Conservation (phyloP, 2,888 invertebrate species). For the Mamestra brassicae region DNA sequence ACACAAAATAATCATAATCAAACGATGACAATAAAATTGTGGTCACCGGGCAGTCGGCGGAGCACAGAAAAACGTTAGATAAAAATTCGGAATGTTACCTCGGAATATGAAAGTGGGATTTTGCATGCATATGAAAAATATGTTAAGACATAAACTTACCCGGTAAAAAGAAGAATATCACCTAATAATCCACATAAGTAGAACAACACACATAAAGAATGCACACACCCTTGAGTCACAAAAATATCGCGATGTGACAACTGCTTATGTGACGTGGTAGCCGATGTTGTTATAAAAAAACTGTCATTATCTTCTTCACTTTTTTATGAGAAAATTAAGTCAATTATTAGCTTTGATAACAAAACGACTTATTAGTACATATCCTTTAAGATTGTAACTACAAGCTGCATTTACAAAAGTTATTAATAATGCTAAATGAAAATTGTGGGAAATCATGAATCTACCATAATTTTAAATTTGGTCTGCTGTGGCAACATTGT, state of each 20-base stretch:
- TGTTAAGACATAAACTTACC: conserved; percentile 77
- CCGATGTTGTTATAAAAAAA: conserved; percentile 77
- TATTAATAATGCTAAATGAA: not conserved
- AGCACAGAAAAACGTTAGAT: conserved; percentile 74
- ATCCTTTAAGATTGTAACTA: not conserved
- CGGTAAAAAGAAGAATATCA: conserved; percentile 88
- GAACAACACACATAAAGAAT: conserved; percentile 91
- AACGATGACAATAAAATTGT: conserved; percentile 79
- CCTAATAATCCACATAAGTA: conserved; percentile 91
- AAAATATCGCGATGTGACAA: conserved; percentile 91
- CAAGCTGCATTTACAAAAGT: not conserved
- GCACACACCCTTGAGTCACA: conserved; percentile 91
- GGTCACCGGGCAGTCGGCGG: conserved; percentile 83
- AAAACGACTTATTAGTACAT: not conserved
- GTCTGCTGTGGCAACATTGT: conserved; percentile 22
- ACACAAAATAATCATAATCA: conserved; percentile 73
- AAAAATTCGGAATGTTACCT: conserved; percentile 58
- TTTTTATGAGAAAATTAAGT: conserved; percentile 2
- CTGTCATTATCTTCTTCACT: conserved; percentile 26
- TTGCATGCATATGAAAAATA: conserved; percentile 31
- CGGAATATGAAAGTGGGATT: conserved; percentile 47
- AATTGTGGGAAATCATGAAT: not conserved
- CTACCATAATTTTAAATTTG: conserved; percentile 14
- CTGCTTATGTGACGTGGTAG: conserved; percentile 90
- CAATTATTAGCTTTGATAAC: not conserved